These are phyloP conservation scores for Lutraria rhynchaena DNA, from an alignment of 1,140 invertebrate species.

Conservation along the genomic window DNA sequence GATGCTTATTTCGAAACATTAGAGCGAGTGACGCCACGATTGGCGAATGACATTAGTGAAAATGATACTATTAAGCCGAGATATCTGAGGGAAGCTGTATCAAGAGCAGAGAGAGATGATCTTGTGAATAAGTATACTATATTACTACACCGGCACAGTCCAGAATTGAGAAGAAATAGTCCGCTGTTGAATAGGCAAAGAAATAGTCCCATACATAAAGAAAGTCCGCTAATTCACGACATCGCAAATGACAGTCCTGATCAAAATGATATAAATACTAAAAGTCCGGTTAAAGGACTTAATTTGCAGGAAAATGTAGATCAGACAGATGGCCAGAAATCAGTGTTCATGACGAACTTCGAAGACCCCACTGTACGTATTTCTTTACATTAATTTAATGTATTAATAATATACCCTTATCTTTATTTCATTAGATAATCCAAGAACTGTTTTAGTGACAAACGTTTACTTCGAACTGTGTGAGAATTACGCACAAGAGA, in stretches of 20 bases:
- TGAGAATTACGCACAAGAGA: too few relatives aligned
- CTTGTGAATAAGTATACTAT: conserved; percentile 32
- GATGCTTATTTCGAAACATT: conserved; percentile 54
- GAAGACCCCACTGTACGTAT: too few relatives aligned
- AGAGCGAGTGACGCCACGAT: conserved; percentile 23
- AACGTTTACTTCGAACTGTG: too few relatives aligned
- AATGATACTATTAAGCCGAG: not conserved
- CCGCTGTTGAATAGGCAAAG: not conserved
- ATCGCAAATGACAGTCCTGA: not conserved
- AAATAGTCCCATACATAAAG: conserved; percentile 21
- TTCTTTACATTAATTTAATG: too few relatives aligned
- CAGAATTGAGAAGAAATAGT: conserved; percentile 1
- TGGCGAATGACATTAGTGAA: not conserved
- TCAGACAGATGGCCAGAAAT: too few relatives aligned
- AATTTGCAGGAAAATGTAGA: too few relatives aligned
- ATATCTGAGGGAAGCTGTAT: conserved; percentile 14
- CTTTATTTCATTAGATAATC: too few relatives aligned
- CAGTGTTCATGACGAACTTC: too few relatives aligned
- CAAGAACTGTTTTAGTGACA: too few relatives aligned
- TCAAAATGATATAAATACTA: too few relatives aligned
- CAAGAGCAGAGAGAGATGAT: conserved; percentile 19
- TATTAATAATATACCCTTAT: too few relatives aligned
- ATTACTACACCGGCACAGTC: conserved; percentile 26
- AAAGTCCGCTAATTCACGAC: conserved; percentile 18
- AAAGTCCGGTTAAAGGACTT: too few relatives aligned